Evolutionary conservation across 2,113 vertebrate species (phyloP), one percentile per base, ranked within the genome.

Genomic region (Nyctibius bracteatus): DNA sequence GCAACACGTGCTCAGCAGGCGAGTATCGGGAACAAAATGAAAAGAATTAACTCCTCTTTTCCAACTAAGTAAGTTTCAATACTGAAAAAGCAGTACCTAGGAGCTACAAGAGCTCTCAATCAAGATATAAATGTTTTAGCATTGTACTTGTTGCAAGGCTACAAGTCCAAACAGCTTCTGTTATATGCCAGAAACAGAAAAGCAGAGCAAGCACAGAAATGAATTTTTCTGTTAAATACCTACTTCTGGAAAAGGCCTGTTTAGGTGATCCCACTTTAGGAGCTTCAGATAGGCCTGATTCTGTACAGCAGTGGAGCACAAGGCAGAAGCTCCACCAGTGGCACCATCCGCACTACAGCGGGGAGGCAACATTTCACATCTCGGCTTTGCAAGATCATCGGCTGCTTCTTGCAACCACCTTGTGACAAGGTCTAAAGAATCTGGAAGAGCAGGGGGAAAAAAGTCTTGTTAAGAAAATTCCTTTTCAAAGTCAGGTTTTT

Each of bases 181-280:
- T 58, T 39, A 15, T 4, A 52, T 27, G 33, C 59, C 63, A 35
- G 57, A 61, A 78, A 74, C 0, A 61, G 35, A 37, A 43, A 28
- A 77, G 44, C 4, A 27, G 21, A 88, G 58, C 17, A 68, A 87
- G 37, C 43, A 88, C 8, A 49, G n/a, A 51, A 63, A 54, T 8
- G 1, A 2, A 0, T 11, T 62, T 54, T 71, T 49, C 70, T 89
- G 67, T 72, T 44, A 31, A 77, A 94, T 43, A 88, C 97, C 72
- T 97, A 99, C 99, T 98, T 99, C 99, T 6, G 99, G 99, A 96
- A 99, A 99, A 30, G 98, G 98, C n/a, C 97, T 98, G 22, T 96
- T 97, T 17, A 94, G 21, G 18, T 99, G 99, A 96, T 99, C 98
- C 99, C 99, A 99, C 61, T 97, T 98, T 15, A 99, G 98, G 93